Conservation (phyloP, 2,888 invertebrate species). For the Rugalucina vietnamica region DNA sequence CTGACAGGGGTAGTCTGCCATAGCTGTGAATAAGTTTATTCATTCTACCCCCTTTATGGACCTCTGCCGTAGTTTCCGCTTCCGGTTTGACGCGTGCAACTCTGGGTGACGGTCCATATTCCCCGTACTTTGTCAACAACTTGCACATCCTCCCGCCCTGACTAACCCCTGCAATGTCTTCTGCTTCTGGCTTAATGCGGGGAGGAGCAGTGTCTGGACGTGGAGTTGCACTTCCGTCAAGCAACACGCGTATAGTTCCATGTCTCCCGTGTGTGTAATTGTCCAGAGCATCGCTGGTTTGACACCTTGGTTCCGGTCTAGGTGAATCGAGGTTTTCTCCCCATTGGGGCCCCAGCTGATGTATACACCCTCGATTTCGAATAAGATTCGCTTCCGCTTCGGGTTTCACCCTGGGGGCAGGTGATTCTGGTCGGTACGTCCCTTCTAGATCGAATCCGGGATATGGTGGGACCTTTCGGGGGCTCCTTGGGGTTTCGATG, state of each 20-base stretch:
- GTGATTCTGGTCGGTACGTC: slow-evolving; percentile 45
- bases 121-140: slow-evolving; percentile 72
- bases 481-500: slow-evolving; percentile 16
- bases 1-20: slow-evolving; percentile 59
- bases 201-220: slow-evolving; percentile 73
- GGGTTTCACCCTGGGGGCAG: slow-evolving; percentile 68
- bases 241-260: slow-evolving; percentile 66
- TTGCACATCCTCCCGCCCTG: slow-evolving; percentile 71
- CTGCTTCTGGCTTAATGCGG: slow-evolving; percentile 72
- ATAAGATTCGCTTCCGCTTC: slow-evolving; percentile 64
- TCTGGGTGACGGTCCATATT: slow-evolving; percentile 60
- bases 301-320: slow-evolving; percentile 69
- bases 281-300: slow-evolving; percentile 61
- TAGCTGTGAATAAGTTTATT: slow-evolving; percentile 65
- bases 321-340: slow-evolving; percentile 48
- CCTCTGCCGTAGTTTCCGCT: slow-evolving; percentile 69
- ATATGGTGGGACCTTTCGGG: slow-evolving; percentile 60
- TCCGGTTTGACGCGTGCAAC: slow-evolving; percentile 75
- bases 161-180: slow-evolving; percentile 65
- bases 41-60: slow-evolving; percentile 72
- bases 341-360: slow-evolving; percentile 62
- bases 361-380: slow-evolving; percentile 68
- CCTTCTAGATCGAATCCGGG: slow-evolving; percentile 66
- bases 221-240: slow-evolving; percentile 70
- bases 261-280: slow-evolving; percentile 70